phyloP scores from a whole-genome alignment of 1,140 invertebrate genomes.

The Heliconius himera region DNA sequence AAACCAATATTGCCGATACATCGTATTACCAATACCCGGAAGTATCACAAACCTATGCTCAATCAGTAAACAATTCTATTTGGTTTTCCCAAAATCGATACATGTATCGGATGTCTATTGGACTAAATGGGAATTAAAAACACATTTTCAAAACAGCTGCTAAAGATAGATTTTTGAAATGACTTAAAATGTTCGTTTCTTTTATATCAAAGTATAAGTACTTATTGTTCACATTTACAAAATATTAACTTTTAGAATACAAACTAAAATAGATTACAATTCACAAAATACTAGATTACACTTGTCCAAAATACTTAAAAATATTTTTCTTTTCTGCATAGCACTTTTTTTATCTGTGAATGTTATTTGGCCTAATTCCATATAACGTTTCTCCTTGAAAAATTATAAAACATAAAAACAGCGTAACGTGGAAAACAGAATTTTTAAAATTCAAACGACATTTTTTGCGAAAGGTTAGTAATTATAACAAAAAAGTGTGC shows the following conservation, averaged over 20 bases:
- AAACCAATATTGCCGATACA: conserved; percentile 8
- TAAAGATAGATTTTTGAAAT: neutral
- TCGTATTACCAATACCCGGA: conserved; percentile 27
- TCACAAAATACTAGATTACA: neutral
- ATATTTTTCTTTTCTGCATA: neutral
- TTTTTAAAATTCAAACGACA: conserved; percentile 44
- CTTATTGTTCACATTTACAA: neutral
- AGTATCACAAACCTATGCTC: conserved; percentile 30
- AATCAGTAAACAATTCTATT: conserved; percentile 20
- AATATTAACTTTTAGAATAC: neutral
- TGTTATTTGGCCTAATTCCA: conserved; percentile 23
- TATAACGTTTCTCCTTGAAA: conserved; percentile 29
- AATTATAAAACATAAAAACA: conserved; percentile 38
- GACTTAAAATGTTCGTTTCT: neutral
- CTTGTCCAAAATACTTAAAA: neutral
- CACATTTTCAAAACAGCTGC: neutral
- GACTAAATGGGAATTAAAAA: neutral
- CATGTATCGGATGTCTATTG: conserved; percentile 12
- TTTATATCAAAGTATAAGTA: neutral
- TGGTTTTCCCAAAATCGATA: conserved; percentile 27
- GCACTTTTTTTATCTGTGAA: conserved; percentile 8
- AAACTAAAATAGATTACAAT: neutral
- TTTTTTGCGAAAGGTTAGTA: conserved; percentile 50
- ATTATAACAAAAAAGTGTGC: conserved; percentile 55
- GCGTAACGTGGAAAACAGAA: conserved; percentile 38